These are phyloP conservation scores for Hippopotamus amphibius DNA, from an alignment of 2,113 vertebrate genomes.

Conservation along the genomic window DNA sequence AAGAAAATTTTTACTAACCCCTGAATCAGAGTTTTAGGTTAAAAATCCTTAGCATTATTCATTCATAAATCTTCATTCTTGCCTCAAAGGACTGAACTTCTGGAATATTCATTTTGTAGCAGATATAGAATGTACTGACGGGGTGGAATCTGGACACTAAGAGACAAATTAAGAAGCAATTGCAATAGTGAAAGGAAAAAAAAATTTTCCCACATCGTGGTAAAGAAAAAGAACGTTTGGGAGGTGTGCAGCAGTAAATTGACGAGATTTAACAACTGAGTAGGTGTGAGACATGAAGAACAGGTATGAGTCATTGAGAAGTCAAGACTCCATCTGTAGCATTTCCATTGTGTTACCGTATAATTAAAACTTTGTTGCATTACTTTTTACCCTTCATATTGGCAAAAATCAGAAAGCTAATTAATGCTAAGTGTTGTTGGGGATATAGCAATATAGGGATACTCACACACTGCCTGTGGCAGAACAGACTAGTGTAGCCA, in stretches of 20 bases:
- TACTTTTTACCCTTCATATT: neutral
- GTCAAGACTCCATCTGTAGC: neutral
- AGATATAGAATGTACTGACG: neutral
- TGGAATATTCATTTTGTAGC: neutral
- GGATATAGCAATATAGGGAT: neutral
- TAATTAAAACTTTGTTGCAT: neutral
- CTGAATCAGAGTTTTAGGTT: neutral
- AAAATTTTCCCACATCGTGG: neutral
- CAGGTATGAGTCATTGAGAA: neutral
- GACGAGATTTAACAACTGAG: constrained; percentile 26
- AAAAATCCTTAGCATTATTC: neutral
- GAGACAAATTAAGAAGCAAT: neutral
- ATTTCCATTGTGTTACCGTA: neutral
- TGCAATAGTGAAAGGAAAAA: neutral
- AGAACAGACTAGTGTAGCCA: neutral
- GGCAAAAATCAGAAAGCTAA: constrained; percentile 50
- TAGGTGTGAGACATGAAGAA: neutral
- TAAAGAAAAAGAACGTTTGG: neutral
- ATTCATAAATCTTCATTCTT: neutral
- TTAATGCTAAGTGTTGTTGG: constrained; percentile 7
- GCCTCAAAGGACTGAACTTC: neutral
- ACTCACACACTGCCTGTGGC: neutral
- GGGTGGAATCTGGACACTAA: neutral
- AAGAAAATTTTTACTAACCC: neutral
- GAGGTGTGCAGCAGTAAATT: neutral